Evolutionary conservation across 2,888 invertebrate genomes (phyloP).

Genomic region (Tetramorium bicarinatum): DNA sequence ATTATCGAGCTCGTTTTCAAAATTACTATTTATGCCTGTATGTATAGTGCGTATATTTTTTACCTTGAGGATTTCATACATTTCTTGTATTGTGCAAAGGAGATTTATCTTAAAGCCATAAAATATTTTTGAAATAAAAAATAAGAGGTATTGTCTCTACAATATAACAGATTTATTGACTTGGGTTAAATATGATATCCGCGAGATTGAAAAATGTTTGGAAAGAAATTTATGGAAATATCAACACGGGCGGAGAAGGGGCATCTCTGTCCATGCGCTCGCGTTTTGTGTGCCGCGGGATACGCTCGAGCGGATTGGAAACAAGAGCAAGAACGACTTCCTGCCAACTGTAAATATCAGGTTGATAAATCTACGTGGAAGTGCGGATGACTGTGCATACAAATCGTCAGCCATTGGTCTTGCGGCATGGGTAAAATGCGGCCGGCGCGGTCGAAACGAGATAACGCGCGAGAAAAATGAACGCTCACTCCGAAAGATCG

Average conservation of each 20-base stretch:
- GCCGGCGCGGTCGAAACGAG: conserved; percentile 18
- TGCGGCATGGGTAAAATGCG: not conserved
- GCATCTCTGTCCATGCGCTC: not conserved
- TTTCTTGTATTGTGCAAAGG: not conserved
- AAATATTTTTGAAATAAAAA: not conserved
- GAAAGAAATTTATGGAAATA: conserved; percentile 45
- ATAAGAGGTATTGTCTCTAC: not conserved
- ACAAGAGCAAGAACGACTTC: conserved; percentile 50
- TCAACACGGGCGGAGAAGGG: not conserved
- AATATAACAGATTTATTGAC: conserved; percentile 24
- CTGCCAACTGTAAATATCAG: conserved; percentile 34
- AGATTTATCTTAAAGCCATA: not conserved
- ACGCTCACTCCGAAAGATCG: not conserved
- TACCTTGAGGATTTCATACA: not conserved
- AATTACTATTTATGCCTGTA: not conserved
- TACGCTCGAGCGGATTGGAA: conserved; percentile 36
- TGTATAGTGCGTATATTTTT: not conserved
- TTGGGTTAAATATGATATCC: conserved; percentile 28
- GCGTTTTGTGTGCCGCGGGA: conserved; percentile 34
- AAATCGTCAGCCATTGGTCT: conserved; percentile 49
- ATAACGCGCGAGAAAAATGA: conserved; percentile 13
- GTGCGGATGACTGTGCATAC: conserved; percentile 55
- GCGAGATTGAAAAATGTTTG: conserved; percentile 30
- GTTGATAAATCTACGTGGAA: conserved; percentile 53
- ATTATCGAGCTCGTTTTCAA: not conserved